Evolutionary conservation across 1,140 invertebrate species (phyloP).

Genomic region (Anthonomus grandis): DNA sequence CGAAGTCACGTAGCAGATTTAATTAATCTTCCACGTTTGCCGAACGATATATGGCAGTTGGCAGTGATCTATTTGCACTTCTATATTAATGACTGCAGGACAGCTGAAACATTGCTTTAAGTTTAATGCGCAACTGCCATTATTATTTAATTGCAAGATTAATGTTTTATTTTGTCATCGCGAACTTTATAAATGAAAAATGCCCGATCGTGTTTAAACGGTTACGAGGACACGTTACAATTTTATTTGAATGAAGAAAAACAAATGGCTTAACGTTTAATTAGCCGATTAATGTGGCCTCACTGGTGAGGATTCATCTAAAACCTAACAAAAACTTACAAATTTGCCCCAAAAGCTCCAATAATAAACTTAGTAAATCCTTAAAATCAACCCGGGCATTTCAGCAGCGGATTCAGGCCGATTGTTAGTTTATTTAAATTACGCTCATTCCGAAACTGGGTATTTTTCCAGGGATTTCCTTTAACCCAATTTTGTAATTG

Average conservation of each 20-base stretch:
- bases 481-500: conserved; percentile 6
- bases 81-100: conserved; percentile 16
- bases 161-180: no score
- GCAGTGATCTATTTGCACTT: conserved; percentile 21
- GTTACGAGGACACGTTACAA: no score
- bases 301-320: no score
- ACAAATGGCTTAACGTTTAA: no score
- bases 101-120: conserved; percentile 11
- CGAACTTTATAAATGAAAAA: no score
- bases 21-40: conserved; percentile 22
- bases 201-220: no score
- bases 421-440: conserved; percentile 24
- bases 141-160: not conserved
- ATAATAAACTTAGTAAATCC: conserved; percentile 26
- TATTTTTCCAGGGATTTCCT: conserved; percentile 18
- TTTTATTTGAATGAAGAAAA: no score
- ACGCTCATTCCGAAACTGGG: conserved; percentile 12
- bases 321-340: conserved; percentile 23
- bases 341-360: conserved; percentile 20
- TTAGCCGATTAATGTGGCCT: no score
- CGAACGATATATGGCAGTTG: conserved; percentile 18
- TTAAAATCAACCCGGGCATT: conserved; percentile 22
- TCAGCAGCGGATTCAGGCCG: conserved; percentile 17
- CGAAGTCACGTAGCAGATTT: conserved; percentile 19
- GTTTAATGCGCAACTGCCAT: not conserved